Evolutionary conservation across 2,797 vertebrate species (phyloP), one percentile per base, ranked within the genome.

Genomic region (Holocentrus rufus): DNA sequence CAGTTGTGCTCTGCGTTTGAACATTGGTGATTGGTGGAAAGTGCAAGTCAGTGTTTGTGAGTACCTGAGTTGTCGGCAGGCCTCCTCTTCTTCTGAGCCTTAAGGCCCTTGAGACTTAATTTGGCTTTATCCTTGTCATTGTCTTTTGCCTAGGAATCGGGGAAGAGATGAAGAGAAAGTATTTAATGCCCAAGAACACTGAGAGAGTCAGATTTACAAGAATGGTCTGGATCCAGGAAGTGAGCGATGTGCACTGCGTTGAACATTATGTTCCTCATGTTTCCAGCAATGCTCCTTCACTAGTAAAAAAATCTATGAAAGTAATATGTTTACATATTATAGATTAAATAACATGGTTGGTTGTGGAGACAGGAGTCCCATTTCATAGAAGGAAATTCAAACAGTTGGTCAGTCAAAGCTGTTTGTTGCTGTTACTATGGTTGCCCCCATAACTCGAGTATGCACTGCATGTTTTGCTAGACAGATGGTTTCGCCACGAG

Each of bases 31-130:
- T 9, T 39, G 39, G 39, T 10, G 39, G 13, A 44, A 44, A 44
- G 11, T 1, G 13, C 13, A 44, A 13, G 42, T 46, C 17, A 27
- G 25, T 36, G n/a, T 69, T 31, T 46, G 17, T 46, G 2, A 31
- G 22, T 69, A 98, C 97, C 97, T 95, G 93, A 69, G 3, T 90
- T 74, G 70, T 94, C 89, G 2, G 87, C 91, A 17, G 93, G 92
- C 83, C 92, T 95, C 84, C 92, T 94, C 79, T 92, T 94, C 90
- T 95, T 94, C 79, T 92, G 89, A 36, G 81, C 60, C 68, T 93
- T 93, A 50, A 81, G 77, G 69, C 91, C 93, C 11, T 91, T 94
- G 66, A 87, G 84, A 79, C 68, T 91, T 27, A 92, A 61, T 54
- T 89, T 91, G 60, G 90, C 76, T 74, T 92, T 95, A 58, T 95